These are phyloP conservation scores for Poeciliopsis presidionis DNA, from an alignment of 2,797 vertebrate genomes.

Conservation along the genomic window DNA sequence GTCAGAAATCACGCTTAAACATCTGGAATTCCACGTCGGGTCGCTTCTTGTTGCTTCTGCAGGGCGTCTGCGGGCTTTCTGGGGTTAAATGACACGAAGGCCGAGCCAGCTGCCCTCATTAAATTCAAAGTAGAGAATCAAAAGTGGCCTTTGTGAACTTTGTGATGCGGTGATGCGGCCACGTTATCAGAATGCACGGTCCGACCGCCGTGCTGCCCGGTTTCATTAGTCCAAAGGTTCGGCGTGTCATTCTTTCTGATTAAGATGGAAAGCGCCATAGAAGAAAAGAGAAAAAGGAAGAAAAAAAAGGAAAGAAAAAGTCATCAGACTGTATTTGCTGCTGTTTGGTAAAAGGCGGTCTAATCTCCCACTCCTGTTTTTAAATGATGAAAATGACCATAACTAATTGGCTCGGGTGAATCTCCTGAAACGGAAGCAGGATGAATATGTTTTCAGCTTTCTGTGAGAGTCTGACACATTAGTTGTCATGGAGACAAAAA, in stretches of 20 bases:
- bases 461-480: slow-evolving; percentile 25
- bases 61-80: slow-evolving; percentile 1
- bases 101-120: slow-evolving; percentile 38
- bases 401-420: slow-evolving; percentile 51
- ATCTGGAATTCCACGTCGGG: slow-evolving; percentile 7
- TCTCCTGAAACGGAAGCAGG: slow-evolving; percentile 39
- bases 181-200: slow-evolving; percentile 38
- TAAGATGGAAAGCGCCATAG: slow-evolving; percentile 6
- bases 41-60: slow-evolving; percentile 15
- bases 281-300: not conserved
- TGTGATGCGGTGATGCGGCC: slow-evolving; percentile 32
- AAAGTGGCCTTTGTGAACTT: slow-evolving; percentile 44
- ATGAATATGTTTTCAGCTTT: slow-evolving; percentile 21
- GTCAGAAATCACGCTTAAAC: not conserved
- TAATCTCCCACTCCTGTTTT: slow-evolving; percentile 40
- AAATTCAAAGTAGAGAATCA: slow-evolving; percentile 49
- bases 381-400: slow-evolving; percentile 49
- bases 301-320: not conserved
- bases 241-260: slow-evolving; percentile 5
- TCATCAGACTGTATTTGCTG: slow-evolving; percentile 5
- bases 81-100: slow-evolving; percentile 26
- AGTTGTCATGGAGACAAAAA: slow-evolving; percentile 24
- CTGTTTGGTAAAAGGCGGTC: slow-evolving; percentile 27
- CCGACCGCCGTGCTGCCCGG: slow-evolving; percentile 1
- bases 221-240: slow-evolving; percentile 12